Evolutionary conservation across 1,140 invertebrate genomes (phyloP).

Genomic region (Paracyclopina nana): DNA sequence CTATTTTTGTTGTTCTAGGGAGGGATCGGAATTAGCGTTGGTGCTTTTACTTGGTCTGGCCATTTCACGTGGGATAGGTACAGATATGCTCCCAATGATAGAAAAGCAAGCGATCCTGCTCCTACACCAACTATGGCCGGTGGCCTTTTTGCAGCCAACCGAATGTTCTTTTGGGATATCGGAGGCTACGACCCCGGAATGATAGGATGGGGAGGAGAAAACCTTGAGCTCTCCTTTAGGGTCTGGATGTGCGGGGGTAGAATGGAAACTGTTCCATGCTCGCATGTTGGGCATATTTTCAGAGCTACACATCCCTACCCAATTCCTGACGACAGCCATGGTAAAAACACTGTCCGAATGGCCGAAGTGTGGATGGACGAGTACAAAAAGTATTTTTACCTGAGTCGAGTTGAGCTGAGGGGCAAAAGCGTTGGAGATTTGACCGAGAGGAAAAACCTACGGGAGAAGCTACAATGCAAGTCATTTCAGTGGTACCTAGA

Average conservation of each 20-base stretch:
- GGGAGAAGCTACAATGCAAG: not conserved
- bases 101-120: not conserved
- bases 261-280: constrained; percentile 68
- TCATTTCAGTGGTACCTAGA: constrained; percentile 14
- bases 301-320: constrained; percentile 61
- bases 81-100: not conserved
- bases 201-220: constrained; percentile 75
- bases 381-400: constrained; percentile 59
- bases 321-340: constrained; percentile 76
- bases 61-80: constrained; percentile 56
- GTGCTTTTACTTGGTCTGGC: constrained; percentile 79
- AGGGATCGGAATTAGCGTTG: constrained; percentile 29
- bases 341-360: constrained; percentile 72
- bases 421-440: constrained; percentile 7
- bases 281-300: constrained; percentile 84
- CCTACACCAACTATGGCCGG: constrained; percentile 72
- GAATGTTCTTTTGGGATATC: constrained; percentile 80
- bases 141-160: constrained; percentile 67
- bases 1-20: no score
- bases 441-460: not conserved
- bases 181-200: constrained; percentile 84
- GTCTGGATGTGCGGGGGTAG: constrained; percentile 72
- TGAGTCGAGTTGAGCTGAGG: constrained; percentile 49
- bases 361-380: constrained; percentile 96
- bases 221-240: constrained; percentile 88